Percentiles rank a stretch among this genome's conserved stretches.
phyloP scores from a whole-genome alignment of 2,797 vertebrate species.

The Platalea minor region DNA sequence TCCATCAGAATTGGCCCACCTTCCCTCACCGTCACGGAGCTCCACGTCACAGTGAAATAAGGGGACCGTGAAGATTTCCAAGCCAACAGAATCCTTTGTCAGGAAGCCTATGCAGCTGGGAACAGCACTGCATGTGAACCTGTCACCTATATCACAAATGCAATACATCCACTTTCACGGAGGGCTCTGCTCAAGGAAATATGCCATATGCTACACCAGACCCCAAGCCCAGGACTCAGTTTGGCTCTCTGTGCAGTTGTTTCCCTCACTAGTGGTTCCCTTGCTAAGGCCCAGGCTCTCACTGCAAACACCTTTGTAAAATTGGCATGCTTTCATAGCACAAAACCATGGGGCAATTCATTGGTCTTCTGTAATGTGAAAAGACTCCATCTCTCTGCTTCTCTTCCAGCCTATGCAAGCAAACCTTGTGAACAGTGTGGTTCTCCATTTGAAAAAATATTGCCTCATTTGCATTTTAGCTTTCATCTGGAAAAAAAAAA shows the following conservation, averaged over 20 bases:
- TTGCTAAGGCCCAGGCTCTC: not conserved
- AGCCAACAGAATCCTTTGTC: not conserved
- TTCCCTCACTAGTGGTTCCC: not conserved
- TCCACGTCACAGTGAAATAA: not conserved
- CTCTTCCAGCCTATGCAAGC: not conserved
- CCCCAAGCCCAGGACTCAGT: too few species aligned
- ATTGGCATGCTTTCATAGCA: not conserved
- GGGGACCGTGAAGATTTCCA: not conserved
- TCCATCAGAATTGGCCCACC: not conserved
- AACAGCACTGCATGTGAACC: not conserved
- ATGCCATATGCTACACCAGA: not conserved
- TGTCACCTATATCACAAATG: not conserved
- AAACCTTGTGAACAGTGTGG: not conserved
- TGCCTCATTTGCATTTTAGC: not conserved
- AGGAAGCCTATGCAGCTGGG: not conserved
- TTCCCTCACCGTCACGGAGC: not conserved
- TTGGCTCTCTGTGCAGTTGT: not conserved
- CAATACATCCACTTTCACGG: rapidly evolving
- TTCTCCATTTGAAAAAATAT: not conserved
- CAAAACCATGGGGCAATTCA: not conserved
- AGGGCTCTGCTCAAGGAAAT: not conserved
- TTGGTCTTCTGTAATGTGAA: not conserved
- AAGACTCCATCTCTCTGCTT: not conserved
- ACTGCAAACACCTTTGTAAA: not conserved
- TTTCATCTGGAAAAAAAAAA: not conserved